A percentile compares a stretch with the other conserved stretches of the same genome.
Conservation (phyloP, 2,113 vertebrate genomes). For the Chinchilla lanigera region DNA sequence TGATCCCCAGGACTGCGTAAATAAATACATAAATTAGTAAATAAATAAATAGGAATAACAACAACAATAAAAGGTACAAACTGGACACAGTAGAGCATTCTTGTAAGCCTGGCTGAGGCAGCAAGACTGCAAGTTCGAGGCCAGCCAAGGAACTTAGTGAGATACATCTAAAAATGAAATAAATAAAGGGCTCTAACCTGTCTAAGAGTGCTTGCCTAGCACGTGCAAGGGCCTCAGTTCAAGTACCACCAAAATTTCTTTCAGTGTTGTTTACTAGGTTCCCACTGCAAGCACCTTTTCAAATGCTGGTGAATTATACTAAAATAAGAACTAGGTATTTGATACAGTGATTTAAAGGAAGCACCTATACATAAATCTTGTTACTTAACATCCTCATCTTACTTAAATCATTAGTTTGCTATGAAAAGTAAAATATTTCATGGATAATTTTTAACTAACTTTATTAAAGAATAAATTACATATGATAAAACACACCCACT, state of each 20-base stretch:
- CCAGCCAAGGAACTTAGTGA: background rate
- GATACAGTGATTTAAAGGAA: background rate
- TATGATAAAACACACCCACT: background rate
- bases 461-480: conserved; percentile 44
- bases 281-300: background rate
- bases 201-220: background rate
- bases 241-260: background rate
- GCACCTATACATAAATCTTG: background rate
- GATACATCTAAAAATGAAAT: background rate
- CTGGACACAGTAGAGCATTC: background rate
- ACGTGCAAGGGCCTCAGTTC: background rate
- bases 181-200: background rate
- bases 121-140: background rate
- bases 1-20: background rate
- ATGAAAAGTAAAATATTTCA: conserved; percentile 41
- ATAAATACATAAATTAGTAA: background rate
- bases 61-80: background rate
- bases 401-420: conserved; percentile 25
- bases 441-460: conserved; percentile 28
- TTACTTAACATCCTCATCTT: background rate
- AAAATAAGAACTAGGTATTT: conserved; percentile 6
- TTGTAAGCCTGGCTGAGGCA: background rate
- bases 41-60: background rate
- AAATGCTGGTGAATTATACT: conserved; percentile 41
- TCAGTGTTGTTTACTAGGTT: background rate